phyloP scores from a whole-genome alignment of 2,113 vertebrate genomes.

The Garra rufa region DNA sequence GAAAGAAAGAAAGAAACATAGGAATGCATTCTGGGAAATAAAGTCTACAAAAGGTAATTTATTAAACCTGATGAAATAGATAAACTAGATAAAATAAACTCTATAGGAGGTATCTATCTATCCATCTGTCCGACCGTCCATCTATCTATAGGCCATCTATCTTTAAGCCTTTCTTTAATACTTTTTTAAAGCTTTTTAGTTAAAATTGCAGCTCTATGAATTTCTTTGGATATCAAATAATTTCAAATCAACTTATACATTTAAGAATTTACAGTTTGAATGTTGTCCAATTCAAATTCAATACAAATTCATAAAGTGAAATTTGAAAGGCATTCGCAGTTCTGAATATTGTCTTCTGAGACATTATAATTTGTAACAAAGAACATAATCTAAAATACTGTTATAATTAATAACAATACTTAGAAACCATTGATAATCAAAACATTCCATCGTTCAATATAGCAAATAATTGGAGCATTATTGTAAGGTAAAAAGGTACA shows the following conservation, averaged over 20 bases:
- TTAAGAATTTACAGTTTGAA: background rate
- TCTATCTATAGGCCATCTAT: too few relatives aligned
- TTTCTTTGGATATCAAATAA: background rate
- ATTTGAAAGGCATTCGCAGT: background rate
- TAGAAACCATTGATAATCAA: background rate
- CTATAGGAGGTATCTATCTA: background rate
- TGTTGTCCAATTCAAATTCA: background rate
- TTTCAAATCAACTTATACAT: background rate
- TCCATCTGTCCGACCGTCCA: background rate
- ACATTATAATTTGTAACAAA: background rate
- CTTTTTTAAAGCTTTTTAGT: background rate
- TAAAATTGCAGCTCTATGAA: background rate
- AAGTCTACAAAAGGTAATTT: too few relatives aligned
- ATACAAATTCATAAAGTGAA: background rate
- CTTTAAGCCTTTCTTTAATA: too few relatives aligned
- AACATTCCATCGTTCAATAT: background rate
- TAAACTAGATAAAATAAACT: too few relatives aligned
- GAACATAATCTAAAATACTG: background rate
- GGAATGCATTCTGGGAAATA: background rate
- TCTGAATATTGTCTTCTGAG: background rate
- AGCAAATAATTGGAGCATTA: background rate
- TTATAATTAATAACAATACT: background rate
- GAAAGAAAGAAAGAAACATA: background rate
- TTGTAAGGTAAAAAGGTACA: too few relatives aligned
- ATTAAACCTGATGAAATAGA: too few relatives aligned